Evolutionary conservation across 2,113 vertebrate species (phyloP), one percentile per base, ranked within the genome.

Genomic region (Oenanthe melanoleuca): DNA sequence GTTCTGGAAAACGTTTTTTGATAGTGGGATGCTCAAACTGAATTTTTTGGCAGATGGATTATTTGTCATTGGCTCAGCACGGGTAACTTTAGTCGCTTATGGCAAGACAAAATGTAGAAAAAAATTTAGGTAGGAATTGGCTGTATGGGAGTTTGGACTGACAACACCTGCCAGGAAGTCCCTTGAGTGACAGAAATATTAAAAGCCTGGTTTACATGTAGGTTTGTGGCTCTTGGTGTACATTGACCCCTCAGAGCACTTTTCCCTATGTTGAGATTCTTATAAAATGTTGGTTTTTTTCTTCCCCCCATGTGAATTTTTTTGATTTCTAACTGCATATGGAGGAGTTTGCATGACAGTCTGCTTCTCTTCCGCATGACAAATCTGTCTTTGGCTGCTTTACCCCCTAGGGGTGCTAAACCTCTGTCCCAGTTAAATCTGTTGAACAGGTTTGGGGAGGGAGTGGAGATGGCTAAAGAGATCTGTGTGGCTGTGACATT

Each of bases 201-300:
- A 42, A 83, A 67, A 80, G 11, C 17, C 9, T 73, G 6, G 5
- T 38, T 86, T 24, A 8, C 0, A 0, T 56, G 26, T 34, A 42
- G 7, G 6, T 53, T 72, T 69, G 24, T 77, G 67, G 11, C 26
- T 83, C 19, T 52, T 45, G 3, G n/a, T 28, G 8, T 6, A 37
- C 9, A 8, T 0, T 47, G 26, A 69, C 11, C 18, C 12, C 11
- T 56, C 34, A 64, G 33, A 59, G 26, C 70, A 71, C 14, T 59
- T 45, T 28, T 57, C 22, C 10, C 5, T 40, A 0, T 37, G 14
- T 19, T 74, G 31, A 61, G 12, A 37, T 50, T 12, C 34, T 74
- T 24, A n/a, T 53, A 56, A 33, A 86, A 44, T 14, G 47, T 47
- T 47, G 22, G 5, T 8, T 20, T 4, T 60, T 42, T n/a, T 11